Conservation (phyloP, 2,797 vertebrate species). For the Clarias fuscus region DNA sequence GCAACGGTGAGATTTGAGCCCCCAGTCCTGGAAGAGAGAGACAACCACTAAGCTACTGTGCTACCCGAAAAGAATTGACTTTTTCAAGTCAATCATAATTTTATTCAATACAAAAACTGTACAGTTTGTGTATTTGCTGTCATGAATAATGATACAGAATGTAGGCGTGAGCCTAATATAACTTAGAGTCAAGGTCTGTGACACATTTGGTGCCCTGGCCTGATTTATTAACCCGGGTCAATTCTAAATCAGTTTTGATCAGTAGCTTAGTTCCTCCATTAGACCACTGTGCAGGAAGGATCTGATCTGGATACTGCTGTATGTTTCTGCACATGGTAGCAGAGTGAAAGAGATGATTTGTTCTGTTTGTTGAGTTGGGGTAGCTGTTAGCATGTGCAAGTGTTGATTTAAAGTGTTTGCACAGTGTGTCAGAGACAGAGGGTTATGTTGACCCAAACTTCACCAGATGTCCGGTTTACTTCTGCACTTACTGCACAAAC, state of each 20-base stretch:
- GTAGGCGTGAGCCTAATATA: too few species aligned
- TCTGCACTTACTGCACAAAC: slow-evolving; percentile 6
- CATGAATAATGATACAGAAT: neutral
- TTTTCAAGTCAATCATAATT: neutral
- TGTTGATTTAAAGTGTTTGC: slow-evolving; percentile 46
- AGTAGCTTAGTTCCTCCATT: too few species aligned
- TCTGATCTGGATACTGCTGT: neutral
- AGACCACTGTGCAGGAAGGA: neutral
- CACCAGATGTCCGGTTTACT: slow-evolving; percentile 49
- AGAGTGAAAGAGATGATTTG: slow-evolving; percentile 37
- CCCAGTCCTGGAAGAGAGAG: too few species aligned
- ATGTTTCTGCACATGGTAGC: slow-evolving; percentile 11
- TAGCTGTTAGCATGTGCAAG: slow-evolving; percentile 34
- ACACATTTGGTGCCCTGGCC: neutral
- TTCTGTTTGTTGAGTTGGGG: slow-evolving; percentile 29
- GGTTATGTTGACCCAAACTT: slow-evolving; percentile 32
- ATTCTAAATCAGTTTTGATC: neutral
- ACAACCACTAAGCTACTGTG: too few species aligned
- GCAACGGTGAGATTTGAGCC: too few species aligned
- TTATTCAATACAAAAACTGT: neutral
- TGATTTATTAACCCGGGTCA: neutral
- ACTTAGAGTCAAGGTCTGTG: neutral
- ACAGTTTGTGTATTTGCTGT: neutral
- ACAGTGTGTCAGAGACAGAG: slow-evolving; percentile 17
- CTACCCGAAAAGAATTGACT: too few species aligned